Evolutionary conservation across 2,113 vertebrate species (phyloP).

Genomic region (Cygnus atratus): DNA sequence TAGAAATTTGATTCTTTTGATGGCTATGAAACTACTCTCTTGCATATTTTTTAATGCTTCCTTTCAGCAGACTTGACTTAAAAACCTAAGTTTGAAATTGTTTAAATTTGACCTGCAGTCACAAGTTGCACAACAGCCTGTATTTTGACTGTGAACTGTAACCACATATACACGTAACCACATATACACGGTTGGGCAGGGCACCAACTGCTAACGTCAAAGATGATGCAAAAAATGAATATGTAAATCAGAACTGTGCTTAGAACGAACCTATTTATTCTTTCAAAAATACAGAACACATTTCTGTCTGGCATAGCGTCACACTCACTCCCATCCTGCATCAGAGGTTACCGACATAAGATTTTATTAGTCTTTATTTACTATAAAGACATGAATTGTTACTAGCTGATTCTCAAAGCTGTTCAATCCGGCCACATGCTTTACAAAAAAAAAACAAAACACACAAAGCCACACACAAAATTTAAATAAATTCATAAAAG

Average conservation of each 20-base stretch:
- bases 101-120: neutral
- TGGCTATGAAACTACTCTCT: neutral
- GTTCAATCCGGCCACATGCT: neutral
- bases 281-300: neutral
- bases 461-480: neutral
- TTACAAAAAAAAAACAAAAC: neutral
- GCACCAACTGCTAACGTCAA: neutral
- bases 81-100: neutral
- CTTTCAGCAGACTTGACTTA: neutral
- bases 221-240: neutral
- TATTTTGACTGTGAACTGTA: neutral
- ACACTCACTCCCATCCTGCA: neutral
- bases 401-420: neutral
- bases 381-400: neutral
- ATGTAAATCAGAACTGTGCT: neutral
- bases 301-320: neutral
- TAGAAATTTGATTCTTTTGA: neutral
- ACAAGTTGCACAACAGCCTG: neutral
- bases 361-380: neutral
- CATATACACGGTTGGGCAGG: neutral
- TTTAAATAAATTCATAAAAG: neutral
- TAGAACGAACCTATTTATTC: neutral
- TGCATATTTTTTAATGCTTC: neutral
- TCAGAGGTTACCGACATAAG: neutral
- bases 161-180: neutral